phyloP scores from a whole-genome alignment of 2,113 vertebrate species.

The Takifugu flavidus region DNA sequence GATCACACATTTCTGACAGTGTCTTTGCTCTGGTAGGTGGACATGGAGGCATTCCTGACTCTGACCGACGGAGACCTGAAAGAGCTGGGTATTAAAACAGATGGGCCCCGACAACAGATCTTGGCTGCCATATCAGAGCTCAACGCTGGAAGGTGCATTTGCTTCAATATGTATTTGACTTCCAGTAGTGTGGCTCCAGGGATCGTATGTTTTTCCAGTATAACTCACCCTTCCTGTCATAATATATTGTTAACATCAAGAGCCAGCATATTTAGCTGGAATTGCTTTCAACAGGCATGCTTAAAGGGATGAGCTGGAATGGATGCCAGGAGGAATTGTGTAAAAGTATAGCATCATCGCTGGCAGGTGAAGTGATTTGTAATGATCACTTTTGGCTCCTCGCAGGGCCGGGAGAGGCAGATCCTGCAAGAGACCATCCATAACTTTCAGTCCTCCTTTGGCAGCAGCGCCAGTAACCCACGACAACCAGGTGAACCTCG shows the following conservation, averaged over 20 bases:
- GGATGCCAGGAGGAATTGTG: not conserved
- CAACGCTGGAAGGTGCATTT: slow-evolving; percentile 89
- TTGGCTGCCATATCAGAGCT: slow-evolving; percentile 95
- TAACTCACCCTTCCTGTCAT: slow-evolving; percentile 1
- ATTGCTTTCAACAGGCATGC: not conserved
- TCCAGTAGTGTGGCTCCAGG: not conserved
- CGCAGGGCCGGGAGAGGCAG: slow-evolving; percentile 91
- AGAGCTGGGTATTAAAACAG: slow-evolving; percentile 95
- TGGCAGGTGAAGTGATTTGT: not conserved
- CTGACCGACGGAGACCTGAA: slow-evolving; percentile 95
- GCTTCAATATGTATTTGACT: not conserved
- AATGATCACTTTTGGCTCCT: slow-evolving; percentile 24
- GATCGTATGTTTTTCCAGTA: not conserved
- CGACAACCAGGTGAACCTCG: slow-evolving; percentile 79
- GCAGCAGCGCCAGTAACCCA: slow-evolving; percentile 95
- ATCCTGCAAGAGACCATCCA: slow-evolving; percentile 98
- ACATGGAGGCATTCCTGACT: slow-evolving; percentile 97
- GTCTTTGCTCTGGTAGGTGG: slow-evolving; percentile 76
- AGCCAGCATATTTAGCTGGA: not conserved
- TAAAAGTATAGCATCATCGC: not conserved
- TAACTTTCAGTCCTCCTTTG: slow-evolving; percentile 98
- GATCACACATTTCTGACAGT: not conserved
- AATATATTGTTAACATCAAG: not conserved
- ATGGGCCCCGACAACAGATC: slow-evolving; percentile 94
- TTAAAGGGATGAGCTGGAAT: not conserved